phyloP scores from a whole-genome alignment of 2,113 vertebrate genomes.

The Trachemys scripta region DNA sequence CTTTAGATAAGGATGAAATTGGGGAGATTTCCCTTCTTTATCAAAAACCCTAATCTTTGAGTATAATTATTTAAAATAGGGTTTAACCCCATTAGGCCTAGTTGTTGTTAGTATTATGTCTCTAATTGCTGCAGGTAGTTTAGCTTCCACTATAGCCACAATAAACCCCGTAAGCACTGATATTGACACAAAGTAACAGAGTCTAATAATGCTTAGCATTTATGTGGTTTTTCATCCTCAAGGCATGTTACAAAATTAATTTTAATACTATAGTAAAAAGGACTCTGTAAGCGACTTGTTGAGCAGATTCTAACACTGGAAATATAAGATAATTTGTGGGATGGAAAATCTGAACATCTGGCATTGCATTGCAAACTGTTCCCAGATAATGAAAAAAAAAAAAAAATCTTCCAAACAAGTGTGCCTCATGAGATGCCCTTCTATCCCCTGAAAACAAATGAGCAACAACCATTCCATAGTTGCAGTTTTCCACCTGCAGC shows the following conservation, averaged over 20 bases:
- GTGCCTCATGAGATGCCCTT: not conserved
- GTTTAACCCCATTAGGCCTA: not conserved
- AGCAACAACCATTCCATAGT: not conserved
- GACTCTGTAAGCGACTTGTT: not conserved
- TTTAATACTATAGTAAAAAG: not conserved
- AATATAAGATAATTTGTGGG: conserved; percentile 29
- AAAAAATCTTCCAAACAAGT: not conserved
- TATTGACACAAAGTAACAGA: not conserved
- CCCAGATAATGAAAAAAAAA: not conserved
- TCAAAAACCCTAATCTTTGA: not conserved
- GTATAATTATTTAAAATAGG: not conserved
- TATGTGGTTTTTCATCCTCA: not conserved
- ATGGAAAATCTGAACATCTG: conserved; percentile 42
- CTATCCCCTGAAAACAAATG: not conserved
- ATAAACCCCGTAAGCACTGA: not conserved
- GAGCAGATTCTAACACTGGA: conserved; percentile 12
- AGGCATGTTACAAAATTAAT: not conserved
- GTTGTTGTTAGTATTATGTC: not conserved
- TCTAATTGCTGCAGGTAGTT: not conserved
- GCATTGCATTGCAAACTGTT: not conserved
- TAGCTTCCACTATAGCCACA: not conserved
- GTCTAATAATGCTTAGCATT: not conserved
- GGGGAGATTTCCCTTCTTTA: not conserved
- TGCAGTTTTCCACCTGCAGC: conserved; percentile 41
- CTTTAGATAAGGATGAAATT: not conserved